phyloP scores from a whole-genome alignment of 2,797 vertebrate genomes.

The Parotocinclus haroldoi region DNA sequence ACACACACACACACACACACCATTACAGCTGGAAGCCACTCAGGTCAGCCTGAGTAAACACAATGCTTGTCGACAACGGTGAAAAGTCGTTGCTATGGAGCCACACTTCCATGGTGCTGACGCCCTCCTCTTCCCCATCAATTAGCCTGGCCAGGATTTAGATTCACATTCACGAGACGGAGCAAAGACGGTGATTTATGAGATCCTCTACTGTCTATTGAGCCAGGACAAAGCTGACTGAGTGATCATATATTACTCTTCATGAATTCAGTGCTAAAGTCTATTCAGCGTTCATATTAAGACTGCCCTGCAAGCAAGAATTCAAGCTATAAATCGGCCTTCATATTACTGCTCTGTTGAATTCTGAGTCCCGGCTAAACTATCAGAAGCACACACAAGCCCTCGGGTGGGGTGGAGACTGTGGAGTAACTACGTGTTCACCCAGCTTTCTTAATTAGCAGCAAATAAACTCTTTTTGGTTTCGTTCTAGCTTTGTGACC shows the following conservation, averaged over 20 bases:
- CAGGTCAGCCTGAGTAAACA: slow-evolving; percentile 59
- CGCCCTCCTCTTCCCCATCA: slow-evolving; percentile 22
- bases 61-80: slow-evolving; percentile 46
- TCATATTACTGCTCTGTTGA: background rate
- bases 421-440: no score
- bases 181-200: slow-evolving; percentile 20
- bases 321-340: slow-evolving; percentile 2
- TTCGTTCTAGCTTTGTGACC: no score
- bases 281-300: background rate
- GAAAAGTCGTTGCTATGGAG: slow-evolving; percentile 56
- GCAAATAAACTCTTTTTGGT: no score
- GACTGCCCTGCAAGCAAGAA: slow-evolving; percentile 4
- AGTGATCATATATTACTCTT: slow-evolving; percentile 13
- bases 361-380: background rate
- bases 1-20: slow-evolving; percentile 31
- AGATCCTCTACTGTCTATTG: slow-evolving; percentile 13
- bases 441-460: no score
- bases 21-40: slow-evolving; percentile 60
- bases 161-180: slow-evolving; percentile 12
- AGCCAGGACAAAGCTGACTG: background rate
- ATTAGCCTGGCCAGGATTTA: slow-evolving; percentile 12
- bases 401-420: no score
- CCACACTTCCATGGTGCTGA: slow-evolving; percentile 46
- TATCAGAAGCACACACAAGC: no score
- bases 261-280: slow-evolving; percentile 5